These are phyloP conservation scores for Pharmacophagus antenor DNA, from an alignment of 2,888 invertebrate species.

Conservation along the genomic window DNA sequence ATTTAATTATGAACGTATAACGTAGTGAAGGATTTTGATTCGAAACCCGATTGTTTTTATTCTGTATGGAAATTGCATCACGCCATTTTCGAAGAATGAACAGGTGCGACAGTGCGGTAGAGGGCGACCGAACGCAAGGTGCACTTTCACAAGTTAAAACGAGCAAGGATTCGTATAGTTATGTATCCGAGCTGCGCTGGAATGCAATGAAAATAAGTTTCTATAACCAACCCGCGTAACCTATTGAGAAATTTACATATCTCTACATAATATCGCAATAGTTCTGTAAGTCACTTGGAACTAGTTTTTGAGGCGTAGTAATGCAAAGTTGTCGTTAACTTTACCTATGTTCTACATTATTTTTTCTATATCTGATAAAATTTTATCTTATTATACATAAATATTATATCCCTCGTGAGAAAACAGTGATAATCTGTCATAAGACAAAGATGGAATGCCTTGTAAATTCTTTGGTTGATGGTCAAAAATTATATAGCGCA, in stretches of 20 bases:
- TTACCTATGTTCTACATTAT: conserved; percentile 15
- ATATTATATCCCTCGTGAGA: background rate
- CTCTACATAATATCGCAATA: conserved; percentile 32
- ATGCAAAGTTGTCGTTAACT: conserved; percentile 2
- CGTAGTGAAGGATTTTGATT: conserved; percentile 19
- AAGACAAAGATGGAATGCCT: no score
- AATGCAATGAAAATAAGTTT: conserved; percentile 49
- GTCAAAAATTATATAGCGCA: no score
- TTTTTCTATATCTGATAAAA: background rate
- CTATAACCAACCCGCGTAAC: conserved; percentile 37
- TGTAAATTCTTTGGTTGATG: no score
- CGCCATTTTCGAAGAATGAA: conserved; percentile 68
- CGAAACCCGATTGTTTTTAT: conserved; percentile 19
- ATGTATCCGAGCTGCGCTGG: conserved; percentile 34
- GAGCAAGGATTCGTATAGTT: conserved; percentile 50
- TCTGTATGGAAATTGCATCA: conserved; percentile 45
- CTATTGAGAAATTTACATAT: conserved; percentile 30
- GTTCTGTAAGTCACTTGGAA: conserved; percentile 16
- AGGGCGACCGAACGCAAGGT: conserved; percentile 54
- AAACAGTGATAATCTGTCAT: no score
- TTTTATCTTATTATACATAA: background rate
- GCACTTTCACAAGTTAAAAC: conserved; percentile 59
- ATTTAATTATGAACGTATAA: background rate
- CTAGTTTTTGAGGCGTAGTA: conserved; percentile 16
- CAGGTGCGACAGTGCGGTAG: conserved; percentile 43